Evolutionary conservation across 1,140 invertebrate genomes (phyloP).

Genomic region (Pseudoatta argentina): DNA sequence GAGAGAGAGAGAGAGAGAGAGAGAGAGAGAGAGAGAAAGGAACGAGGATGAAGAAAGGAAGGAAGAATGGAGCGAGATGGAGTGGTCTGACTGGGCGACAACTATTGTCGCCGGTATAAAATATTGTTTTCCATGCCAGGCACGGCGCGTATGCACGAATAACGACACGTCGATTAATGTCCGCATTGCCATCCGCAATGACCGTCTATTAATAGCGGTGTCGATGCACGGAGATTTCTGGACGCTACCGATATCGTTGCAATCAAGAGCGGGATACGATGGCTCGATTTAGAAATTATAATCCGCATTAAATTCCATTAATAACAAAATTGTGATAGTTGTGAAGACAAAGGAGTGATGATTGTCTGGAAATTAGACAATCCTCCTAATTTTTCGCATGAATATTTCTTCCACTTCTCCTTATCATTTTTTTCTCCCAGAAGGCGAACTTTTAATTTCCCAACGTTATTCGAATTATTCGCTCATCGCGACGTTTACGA

Average conservation of each 20-base stretch:
- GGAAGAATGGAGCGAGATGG: slow-evolving; percentile 15
- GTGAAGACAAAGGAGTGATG: too few relatives aligned
- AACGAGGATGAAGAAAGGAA: neutral
- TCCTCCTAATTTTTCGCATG: neutral
- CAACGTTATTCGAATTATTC: slow-evolving; percentile 33
- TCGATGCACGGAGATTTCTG: slow-evolving; percentile 72
- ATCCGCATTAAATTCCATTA: slow-evolving; percentile 19
- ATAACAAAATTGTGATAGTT: neutral
- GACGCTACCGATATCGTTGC: slow-evolving; percentile 50
- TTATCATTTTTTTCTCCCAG: neutral
- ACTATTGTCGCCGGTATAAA: slow-evolving; percentile 81
- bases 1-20: slow-evolving; percentile 35
- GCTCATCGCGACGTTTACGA: slow-evolving; percentile 28
- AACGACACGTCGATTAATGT: slow-evolving; percentile 83
- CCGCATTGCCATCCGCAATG: slow-evolving; percentile 76
- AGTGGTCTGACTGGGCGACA: slow-evolving; percentile 65
- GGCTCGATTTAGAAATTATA: slow-evolving; percentile 27
- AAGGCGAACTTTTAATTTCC: neutral
- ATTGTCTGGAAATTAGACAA: neutral
- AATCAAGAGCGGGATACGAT: neutral
- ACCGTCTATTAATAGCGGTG: slow-evolving; percentile 79
- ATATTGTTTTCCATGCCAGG: slow-evolving; percentile 82
- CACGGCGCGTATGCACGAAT: slow-evolving; percentile 79
- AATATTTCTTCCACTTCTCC: neutral
- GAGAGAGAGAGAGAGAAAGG: neutral